Evolutionary conservation across 2,113 vertebrate genomes (phyloP), one percentile per base, ranked within the genome.

Genomic region (Ginglymostoma cirratum): DNA sequence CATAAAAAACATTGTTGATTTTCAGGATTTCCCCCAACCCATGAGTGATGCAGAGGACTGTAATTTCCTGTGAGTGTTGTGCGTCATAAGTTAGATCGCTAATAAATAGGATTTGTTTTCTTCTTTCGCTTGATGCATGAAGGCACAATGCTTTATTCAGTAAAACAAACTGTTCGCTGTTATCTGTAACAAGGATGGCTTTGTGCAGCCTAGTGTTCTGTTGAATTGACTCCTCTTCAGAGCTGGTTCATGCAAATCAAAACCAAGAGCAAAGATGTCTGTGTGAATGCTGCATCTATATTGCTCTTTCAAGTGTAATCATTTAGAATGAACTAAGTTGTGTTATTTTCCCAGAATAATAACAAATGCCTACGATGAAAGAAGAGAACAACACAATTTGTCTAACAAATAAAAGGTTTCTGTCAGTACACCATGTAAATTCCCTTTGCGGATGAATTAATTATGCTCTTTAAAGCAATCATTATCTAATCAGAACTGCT

Each of bases 261-360:
- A 94, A 94, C 48, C 93, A 72, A 95, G 93, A 45, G 67, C 93
- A 48, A 72, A 95, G 67, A 48, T 72, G 66, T 72, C 42, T 72
- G 66, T 95, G 93, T 95, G 93, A 95, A 94, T 94, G 66, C 92
- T 94, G 38, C 65, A 67, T 45, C 65, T 70, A 94, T 45, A 95
- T 95, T 95, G 93, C 48, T 95, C 93, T 72, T 69, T 69, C 65
- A 95, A 72, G 93, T 72, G 67, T 95, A 95, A 95, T 95, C 67
- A 72, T 95, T 95, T 95, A 48, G 67, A 95, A 95, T 95, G 21
- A 95, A 95, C 42, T 95, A 52, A 95, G 45, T 95, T 72, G 67
- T 34, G 42, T 48, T 95, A 95, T 95, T 52, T 90, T 90, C 69
- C 67, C 66, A 52, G 42, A 95, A 95, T 95, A 95, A 95, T 94